Base-by-base conservation (phyloP, 2,113 vertebrate genomes). In the Eudyptes chrysolophus region DNA sequence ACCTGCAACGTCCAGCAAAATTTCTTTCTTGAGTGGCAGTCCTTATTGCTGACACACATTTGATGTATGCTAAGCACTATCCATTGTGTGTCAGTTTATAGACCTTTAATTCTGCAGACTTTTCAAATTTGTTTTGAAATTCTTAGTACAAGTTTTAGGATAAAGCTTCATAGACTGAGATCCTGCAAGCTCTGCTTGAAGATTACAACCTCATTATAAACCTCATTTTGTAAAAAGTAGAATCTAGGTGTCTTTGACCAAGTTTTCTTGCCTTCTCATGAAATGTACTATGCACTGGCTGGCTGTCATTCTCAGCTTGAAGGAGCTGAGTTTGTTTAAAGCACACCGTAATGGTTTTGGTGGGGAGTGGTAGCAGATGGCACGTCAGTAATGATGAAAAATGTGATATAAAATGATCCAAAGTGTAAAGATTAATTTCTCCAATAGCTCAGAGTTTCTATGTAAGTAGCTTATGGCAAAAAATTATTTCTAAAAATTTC, bases 1-100 rank as follows among this genome's bases (percentile, higher is more conserved):
- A 95, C 92, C 83, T 95, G 96, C 97, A 97, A 92, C 30, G 83
- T 97, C 97, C 95, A 96, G 97, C 94, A 98, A 84, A 97, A 97
- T 97, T 97, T 96, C 83, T 66, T 65, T 95, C 77, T n/a, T 97
- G 97, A 97, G 80, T 97, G 95, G 87, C 96, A 97, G 95, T 96
- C 92, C 95, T 97, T 96, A 90, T 84, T 97, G 96, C 92, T 95
- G 96, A 75, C 87, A 94, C 80, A 80, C 30, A 62, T 97, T 97
- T 95, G 95, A 96, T 92, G 89, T 91, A 78, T 92, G 95, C 94
- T 97, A 96, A 97, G 80, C 77, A 91, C 65, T 71, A 93, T 54
- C 94, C 85, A 72, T 96, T 97, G 84, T 6, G 11, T 97, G 96
- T 94, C 97, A 97, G 90, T 97, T 97, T 96, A 95, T 89, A 96